Conservation (phyloP, 2,888 invertebrate species). For the Torymus aiolomorphi region DNA sequence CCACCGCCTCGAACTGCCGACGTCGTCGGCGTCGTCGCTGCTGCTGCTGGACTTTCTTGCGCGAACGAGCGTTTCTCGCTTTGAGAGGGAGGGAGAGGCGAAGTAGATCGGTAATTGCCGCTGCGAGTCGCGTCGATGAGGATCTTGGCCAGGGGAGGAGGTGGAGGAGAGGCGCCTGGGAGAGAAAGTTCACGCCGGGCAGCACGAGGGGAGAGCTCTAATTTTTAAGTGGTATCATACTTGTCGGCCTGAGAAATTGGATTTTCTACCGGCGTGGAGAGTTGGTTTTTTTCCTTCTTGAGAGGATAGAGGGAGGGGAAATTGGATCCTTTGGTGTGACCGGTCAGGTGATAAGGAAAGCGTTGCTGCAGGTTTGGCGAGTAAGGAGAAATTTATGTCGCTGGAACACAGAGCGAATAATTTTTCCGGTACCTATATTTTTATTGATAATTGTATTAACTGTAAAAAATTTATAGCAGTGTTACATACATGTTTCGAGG, state of each 20-base stretch:
- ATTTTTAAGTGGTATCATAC: conserved; percentile 46
- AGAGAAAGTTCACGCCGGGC: conserved; percentile 1
- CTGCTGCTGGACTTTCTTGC: conserved; percentile 34
- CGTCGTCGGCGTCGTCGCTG: conserved; percentile 1
- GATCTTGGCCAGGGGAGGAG: conserved; percentile 12
- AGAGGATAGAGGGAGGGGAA: too few relatives aligned
- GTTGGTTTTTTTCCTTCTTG: not conserved
- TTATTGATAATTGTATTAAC: too few relatives aligned
- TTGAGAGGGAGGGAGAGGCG: not conserved
- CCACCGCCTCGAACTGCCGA: conserved; percentile 6
- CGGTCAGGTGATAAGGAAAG: not conserved
- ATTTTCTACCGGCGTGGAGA: conserved; percentile 9
- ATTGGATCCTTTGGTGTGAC: not conserved
- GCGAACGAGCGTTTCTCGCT: too few relatives aligned
- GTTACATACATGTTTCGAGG: too few relatives aligned
- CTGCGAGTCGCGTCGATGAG: conserved; percentile 17
- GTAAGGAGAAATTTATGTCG: too few relatives aligned
- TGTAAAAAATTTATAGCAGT: too few relatives aligned
- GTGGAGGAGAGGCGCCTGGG: not conserved
- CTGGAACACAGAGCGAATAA: too few relatives aligned
- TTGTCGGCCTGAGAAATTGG: conserved; percentile 37
- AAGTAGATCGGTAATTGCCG: conserved; percentile 34
- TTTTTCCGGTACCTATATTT: too few relatives aligned
- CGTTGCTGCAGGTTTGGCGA: too few relatives aligned
- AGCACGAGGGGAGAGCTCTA: conserved; percentile 13